Evolutionary conservation across 2,888 invertebrate genomes (phyloP).

Genomic region (Caenorhabditis doughertyi): DNA sequence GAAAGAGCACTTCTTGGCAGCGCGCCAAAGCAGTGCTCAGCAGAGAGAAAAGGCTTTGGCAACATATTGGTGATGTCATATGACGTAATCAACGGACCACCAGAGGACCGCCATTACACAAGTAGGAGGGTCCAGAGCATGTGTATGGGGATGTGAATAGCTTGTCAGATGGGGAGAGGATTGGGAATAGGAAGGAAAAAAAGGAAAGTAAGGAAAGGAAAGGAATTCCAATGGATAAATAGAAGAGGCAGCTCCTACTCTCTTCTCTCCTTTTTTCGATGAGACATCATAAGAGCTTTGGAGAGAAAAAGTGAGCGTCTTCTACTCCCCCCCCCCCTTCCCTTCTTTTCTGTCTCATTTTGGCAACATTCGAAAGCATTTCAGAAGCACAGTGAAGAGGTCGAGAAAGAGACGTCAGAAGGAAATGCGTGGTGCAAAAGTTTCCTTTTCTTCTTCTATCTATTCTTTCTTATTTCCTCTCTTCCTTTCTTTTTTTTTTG

Average conservation of each 20-base stretch:
- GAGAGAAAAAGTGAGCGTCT: slow-evolving; percentile 21
- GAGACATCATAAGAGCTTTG: slow-evolving; percentile 41
- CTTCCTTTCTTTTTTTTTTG: slow-evolving; percentile 8
- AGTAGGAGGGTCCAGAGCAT: slow-evolving; percentile 55
- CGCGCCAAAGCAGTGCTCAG: slow-evolving; percentile 44
- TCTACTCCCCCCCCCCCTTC: background rate
- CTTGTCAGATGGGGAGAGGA: slow-evolving; percentile 38
- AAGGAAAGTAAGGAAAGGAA: slow-evolving; percentile 21
- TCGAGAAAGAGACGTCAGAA: slow-evolving; percentile 49
- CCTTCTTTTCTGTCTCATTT: slow-evolving; percentile 29
- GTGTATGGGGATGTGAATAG: slow-evolving; percentile 38
- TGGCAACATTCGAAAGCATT: slow-evolving; percentile 62
- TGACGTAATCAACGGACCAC: slow-evolving; percentile 61
- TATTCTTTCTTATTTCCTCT: slow-evolving; percentile 27
- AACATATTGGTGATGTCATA: slow-evolving; percentile 66
- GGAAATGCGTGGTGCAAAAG: slow-evolving; percentile 55
- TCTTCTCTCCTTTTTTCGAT: slow-evolving; percentile 9
- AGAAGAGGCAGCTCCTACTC: slow-evolving; percentile 29
- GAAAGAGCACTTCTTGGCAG: slow-evolving; percentile 30
- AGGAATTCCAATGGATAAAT: slow-evolving; percentile 45
- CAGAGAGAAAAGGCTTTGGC: slow-evolving; percentile 41
- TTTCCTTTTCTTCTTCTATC: slow-evolving; percentile 34
- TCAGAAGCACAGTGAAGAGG: slow-evolving; percentile 46
- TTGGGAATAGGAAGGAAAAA: slow-evolving; percentile 22
- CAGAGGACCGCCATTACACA: slow-evolving; percentile 51